Evolutionary conservation across 1,140 invertebrate species (phyloP).

Genomic region (Gerris buenoi): DNA sequence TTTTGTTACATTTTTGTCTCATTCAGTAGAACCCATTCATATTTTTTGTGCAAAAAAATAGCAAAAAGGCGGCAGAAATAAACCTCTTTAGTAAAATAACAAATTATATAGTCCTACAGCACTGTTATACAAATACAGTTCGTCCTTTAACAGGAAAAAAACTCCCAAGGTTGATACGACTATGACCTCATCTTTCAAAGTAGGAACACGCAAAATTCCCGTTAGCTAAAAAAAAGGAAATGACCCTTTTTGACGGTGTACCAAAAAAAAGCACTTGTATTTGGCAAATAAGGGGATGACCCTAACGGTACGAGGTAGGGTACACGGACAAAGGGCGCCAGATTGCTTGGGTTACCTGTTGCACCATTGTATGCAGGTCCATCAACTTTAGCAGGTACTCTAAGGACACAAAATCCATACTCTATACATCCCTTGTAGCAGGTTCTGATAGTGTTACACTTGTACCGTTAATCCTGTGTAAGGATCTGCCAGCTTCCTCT

Average conservation of each 20-base stretch:
- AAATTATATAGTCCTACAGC: too few species aligned
- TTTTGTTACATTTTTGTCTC: too few species aligned
- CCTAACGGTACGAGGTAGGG: background rate
- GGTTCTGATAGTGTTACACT: background rate
- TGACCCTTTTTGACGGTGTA: background rate
- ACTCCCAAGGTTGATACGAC: background rate
- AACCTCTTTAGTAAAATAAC: too few species aligned
- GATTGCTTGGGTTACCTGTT: background rate
- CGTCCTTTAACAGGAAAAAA: too few species aligned
- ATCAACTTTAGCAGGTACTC: background rate
- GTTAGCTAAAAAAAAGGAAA: background rate
- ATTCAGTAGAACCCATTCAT: too few species aligned
- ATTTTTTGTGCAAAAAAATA: too few species aligned
- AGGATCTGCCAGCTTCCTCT: too few species aligned
- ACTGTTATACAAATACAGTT: too few species aligned
- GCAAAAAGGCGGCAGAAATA: too few species aligned
- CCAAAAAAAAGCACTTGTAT: background rate
- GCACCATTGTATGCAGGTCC: background rate
- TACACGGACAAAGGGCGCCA: background rate
- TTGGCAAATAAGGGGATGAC: background rate
- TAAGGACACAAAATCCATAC: background rate
- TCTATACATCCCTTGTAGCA: background rate
- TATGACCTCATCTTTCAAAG: background rate
- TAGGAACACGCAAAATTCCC: background rate
- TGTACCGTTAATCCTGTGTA: background rate